Percentiles rank a stretch among this genome's conserved stretches.
These are phyloP conservation scores for Pterocles burchelli DNA, from an alignment of 2,113 vertebrate species.

Conservation along the genomic window DNA sequence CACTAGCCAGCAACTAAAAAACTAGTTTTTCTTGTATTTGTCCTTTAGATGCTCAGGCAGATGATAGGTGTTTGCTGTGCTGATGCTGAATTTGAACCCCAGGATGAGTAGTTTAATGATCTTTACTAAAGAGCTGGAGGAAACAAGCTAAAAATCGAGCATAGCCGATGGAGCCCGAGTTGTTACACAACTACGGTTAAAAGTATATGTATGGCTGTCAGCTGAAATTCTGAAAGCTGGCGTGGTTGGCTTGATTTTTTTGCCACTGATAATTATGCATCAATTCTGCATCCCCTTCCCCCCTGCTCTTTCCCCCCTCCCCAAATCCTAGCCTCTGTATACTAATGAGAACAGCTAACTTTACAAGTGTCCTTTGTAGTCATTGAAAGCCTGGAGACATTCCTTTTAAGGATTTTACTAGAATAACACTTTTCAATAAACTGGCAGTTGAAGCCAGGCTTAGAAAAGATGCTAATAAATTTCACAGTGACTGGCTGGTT, in stretches of 20 bases:
- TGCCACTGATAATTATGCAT: background rate
- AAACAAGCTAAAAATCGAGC: background rate
- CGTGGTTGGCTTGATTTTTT: background rate
- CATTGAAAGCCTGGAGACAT: conserved; percentile 56
- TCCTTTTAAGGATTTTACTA: conserved; percentile 68
- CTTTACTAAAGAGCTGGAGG: background rate
- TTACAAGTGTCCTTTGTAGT: conserved; percentile 68
- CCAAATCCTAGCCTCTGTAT: conserved; percentile 19
- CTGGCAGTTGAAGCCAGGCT: conserved; percentile 46
- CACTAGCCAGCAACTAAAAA: background rate
- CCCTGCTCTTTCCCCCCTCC: background rate
- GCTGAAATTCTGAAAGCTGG: background rate
- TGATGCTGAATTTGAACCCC: background rate
- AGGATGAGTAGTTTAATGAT: background rate
- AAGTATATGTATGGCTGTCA: background rate
- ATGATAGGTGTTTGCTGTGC: background rate
- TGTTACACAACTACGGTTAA: background rate
- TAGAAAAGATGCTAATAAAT: conserved; percentile 65
- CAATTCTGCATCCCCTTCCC: background rate
- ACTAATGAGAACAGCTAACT: conserved; percentile 69
- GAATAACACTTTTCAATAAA: conserved; percentile 67
- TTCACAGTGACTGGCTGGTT: conserved; percentile 33
- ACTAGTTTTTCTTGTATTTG: background rate
- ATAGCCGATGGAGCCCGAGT: background rate
- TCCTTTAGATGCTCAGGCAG: background rate